Evolutionary conservation across 2,888 invertebrate species (phyloP).

Genomic region (Drosophila peninsularis): DNA sequence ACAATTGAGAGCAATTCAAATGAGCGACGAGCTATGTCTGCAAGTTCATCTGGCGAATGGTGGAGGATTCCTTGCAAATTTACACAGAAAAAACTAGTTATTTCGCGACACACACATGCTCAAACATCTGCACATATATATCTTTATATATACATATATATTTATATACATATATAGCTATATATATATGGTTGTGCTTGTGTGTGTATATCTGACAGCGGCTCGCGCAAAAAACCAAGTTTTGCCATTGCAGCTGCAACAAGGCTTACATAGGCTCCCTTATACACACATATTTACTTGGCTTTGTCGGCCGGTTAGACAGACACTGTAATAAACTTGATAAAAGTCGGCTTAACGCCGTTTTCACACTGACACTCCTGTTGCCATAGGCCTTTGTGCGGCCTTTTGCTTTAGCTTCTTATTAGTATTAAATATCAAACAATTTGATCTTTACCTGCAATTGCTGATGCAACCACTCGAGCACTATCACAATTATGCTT

Average conservation of each 20-base stretch:
- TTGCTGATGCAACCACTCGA: conserved; percentile 30
- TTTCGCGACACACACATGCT: conserved; percentile 24
- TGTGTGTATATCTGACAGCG: conserved; percentile 11
- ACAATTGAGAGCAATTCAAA: conserved; percentile 63
- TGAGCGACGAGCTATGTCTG: conserved; percentile 33
- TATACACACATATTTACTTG: conserved; percentile 9
- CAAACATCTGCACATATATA: conserved; percentile 5
- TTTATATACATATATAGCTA: conserved; percentile 4
- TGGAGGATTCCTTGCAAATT: conserved; percentile 55
- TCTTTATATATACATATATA: conserved; percentile 3
- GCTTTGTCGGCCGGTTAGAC: conserved; percentile 1
- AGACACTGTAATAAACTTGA: conserved; percentile 1
- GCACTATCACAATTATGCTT: conserved; percentile 38
- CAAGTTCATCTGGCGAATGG: conserved; percentile 36
- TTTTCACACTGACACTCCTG: conserved; percentile 23
- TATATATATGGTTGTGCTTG: neutral
- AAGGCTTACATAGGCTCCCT: conserved; percentile 17
- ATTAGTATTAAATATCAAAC: neutral
- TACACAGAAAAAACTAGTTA: conserved; percentile 55
- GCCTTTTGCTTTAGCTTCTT: neutral
- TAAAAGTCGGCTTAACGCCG: conserved; percentile 19
- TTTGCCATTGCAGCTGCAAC: conserved; percentile 43
- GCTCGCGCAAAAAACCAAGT: conserved; percentile 25
- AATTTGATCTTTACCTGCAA: conserved; percentile 32
- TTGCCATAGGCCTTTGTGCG: conserved; percentile 14